Evolutionary conservation across 2,888 invertebrate genomes (phyloP).

Genomic region (Dromius quadrimaculatus): DNA sequence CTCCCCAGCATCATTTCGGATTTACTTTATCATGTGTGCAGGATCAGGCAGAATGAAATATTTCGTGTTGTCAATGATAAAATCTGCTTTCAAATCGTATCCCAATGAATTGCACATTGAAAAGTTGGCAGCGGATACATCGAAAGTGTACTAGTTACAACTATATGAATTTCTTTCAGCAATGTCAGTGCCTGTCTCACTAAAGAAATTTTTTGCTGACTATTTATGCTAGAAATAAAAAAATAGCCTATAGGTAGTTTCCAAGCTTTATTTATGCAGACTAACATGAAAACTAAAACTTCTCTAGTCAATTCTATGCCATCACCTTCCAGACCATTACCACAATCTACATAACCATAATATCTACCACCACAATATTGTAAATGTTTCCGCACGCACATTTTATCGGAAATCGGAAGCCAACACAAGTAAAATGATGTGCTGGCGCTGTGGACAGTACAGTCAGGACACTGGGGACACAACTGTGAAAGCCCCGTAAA

Average conservation of each 20-base stretch:
- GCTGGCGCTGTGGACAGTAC: too few relatives aligned
- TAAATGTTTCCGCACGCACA: conserved; percentile 3
- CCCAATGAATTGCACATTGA: not conserved
- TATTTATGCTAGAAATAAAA: not conserved
- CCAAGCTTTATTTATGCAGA: not conserved
- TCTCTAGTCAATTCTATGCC: not conserved
- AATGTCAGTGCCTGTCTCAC: not conserved
- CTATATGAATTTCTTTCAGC: not conserved
- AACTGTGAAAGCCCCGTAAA: too few relatives aligned
- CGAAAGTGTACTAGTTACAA: not conserved
- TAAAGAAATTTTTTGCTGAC: not conserved
- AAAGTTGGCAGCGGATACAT: not conserved
- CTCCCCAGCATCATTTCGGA: too few relatives aligned
- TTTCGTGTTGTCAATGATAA: too few relatives aligned
- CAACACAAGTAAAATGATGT: too few relatives aligned
- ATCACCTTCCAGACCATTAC: not conserved
- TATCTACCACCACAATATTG: not conserved
- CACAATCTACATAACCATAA: not conserved
- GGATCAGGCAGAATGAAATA: too few relatives aligned
- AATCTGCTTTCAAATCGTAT: too few relatives aligned
- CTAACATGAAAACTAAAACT: not conserved
- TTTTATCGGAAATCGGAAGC: not conserved
- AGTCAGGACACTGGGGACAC: too few relatives aligned
- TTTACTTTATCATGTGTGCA: too few relatives aligned
- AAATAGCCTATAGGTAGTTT: not conserved